Conservation (phyloP, 2,113 vertebrate species). For the Vulpes ferrilata region DNA sequence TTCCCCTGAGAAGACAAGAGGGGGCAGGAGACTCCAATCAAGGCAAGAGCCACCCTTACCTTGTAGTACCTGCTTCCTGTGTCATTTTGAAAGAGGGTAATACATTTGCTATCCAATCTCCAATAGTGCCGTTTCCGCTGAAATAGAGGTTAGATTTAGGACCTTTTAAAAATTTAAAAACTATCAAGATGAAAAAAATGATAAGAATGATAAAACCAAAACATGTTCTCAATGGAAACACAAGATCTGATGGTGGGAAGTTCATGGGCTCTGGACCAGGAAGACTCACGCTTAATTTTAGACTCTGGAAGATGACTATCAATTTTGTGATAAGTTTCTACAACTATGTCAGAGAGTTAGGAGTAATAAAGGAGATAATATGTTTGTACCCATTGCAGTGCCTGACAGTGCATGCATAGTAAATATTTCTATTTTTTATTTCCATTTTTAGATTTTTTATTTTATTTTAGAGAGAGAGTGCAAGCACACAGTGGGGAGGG, state of each 20-base stretch:
- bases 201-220: conserved; percentile 48
- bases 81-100: conserved; percentile 98
- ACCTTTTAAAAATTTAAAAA: conserved; percentile 11
- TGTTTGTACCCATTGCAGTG: not conserved
- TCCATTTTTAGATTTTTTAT: too few species aligned
- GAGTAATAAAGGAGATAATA: not conserved
- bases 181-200: not conserved
- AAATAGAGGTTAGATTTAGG: conserved; percentile 66
- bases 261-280: not conserved
- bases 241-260: not conserved
- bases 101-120: conserved; percentile 98
- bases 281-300: not conserved
- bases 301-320: not conserved
- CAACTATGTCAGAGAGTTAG: not conserved
- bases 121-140: conserved; percentile 98
- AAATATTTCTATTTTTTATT: not conserved
- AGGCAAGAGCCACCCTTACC: conserved; percentile 85
- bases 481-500: not conserved
- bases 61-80: conserved; percentile 98
- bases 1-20: not conserved
- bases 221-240: not conserved
- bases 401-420: not conserved
- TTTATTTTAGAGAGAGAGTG: not conserved
- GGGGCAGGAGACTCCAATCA: not conserved
- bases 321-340: not conserved